Percentiles rank a stretch among this genome's conserved stretches.
These are phyloP conservation scores for Tupaia chinensis DNA, from an alignment of 2,113 vertebrate species.

Conservation along the genomic window DNA sequence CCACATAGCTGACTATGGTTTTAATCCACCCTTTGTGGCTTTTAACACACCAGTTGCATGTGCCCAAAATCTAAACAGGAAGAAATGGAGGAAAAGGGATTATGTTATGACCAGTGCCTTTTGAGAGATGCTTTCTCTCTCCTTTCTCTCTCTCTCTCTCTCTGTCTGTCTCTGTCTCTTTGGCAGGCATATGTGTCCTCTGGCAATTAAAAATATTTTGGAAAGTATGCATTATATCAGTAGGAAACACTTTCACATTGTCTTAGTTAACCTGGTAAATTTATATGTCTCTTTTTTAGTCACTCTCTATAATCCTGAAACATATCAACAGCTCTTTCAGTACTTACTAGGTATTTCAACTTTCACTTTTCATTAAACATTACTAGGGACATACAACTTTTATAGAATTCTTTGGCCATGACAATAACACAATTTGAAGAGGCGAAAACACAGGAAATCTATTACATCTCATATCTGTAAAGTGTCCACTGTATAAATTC, in stretches of 20 bases:
- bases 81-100: too few relatives aligned
- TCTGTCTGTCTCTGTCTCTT: too few relatives aligned
- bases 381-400: not conserved
- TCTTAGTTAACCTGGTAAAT: not conserved
- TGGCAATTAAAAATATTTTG: not conserved
- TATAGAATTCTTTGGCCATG: not conserved
- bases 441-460: not conserved
- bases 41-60: too few relatives aligned
- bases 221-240: not conserved
- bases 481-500: not conserved
- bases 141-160: too few relatives aligned
- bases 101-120: too few relatives aligned
- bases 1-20: too few relatives aligned
- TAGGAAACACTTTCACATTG: not conserved
- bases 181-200: too few relatives aligned
- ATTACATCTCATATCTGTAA: not conserved
- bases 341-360: not conserved
- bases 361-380: not conserved
- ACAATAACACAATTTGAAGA: not conserved
- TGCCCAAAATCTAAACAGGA: too few relatives aligned
- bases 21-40: too few relatives aligned
- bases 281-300: not conserved
- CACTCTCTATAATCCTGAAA: not conserved
- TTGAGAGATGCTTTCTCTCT: too few relatives aligned
- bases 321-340: not conserved